Percentiles rank a stretch among this genome's conserved stretches.
Conservation (phyloP, 2,113 vertebrate species). For the Labrus mixtus region DNA sequence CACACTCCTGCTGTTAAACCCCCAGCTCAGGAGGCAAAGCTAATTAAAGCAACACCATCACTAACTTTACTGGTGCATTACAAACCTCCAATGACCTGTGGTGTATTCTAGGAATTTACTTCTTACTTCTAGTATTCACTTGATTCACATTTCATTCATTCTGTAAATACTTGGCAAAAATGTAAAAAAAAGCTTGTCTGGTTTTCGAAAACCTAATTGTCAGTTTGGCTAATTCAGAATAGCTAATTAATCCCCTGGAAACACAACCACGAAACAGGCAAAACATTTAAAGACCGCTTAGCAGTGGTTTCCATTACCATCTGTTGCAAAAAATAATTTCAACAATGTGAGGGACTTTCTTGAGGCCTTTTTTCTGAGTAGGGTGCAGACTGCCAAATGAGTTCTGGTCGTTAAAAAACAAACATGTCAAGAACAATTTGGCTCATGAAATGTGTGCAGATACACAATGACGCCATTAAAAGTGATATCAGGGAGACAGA, state of each 20-base stretch:
- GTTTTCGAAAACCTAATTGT: slow-evolving; percentile 30
- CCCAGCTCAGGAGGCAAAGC: slow-evolving; percentile 44
- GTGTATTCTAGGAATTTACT: background rate
- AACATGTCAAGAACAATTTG: slow-evolving; percentile 13
- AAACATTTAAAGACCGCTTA: slow-evolving; percentile 23
- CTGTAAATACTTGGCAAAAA: slow-evolving; percentile 5
- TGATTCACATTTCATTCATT: background rate
- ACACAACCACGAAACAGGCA: background rate
- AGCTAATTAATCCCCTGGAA: slow-evolving; percentile 20
- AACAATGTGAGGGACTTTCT: background rate
- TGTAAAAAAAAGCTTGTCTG: slow-evolving; percentile 9
- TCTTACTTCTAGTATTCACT: background rate
- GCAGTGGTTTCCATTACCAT: slow-evolving; percentile 21
- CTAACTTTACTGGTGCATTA: slow-evolving; percentile 12
- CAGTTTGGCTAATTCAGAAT: slow-evolving; percentile 7
- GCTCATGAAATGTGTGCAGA: background rate
- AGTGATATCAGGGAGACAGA: slow-evolving; percentile 13
- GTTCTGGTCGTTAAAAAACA: slow-evolving; percentile 32
- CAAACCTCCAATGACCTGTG: background rate
- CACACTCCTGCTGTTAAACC: slow-evolving; percentile 63
- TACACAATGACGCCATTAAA: slow-evolving; percentile 15
- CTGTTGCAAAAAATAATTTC: slow-evolving; percentile 26
- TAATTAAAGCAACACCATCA: slow-evolving; percentile 51
- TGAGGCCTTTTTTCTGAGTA: slow-evolving; percentile 9
- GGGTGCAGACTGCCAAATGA: background rate